Base-by-base conservation (phyloP, 1,140 invertebrate species). In the Saccostrea cuccullata region DNA sequence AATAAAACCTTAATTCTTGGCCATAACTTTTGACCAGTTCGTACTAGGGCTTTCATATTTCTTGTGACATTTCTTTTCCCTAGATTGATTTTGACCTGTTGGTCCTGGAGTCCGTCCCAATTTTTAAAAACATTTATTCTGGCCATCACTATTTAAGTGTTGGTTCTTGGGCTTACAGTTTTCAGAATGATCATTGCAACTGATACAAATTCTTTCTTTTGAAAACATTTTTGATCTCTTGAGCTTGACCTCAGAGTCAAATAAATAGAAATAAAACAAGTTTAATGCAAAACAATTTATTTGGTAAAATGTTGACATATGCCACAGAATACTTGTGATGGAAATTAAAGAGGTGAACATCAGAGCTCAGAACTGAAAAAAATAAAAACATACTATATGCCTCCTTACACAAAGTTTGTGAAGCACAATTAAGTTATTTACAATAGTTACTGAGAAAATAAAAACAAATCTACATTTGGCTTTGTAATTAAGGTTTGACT, bases 251-350 rank as follows among this genome's bases (percentile, higher is more conserved):
- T 15, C 13, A 9, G 58, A 60, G 13, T 20, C 58, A 17, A 13
- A 20, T 60, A 60, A 60, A 60, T 64, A 17, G 3, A 64, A 64
- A 20, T 17, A 64, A 64, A 64, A 20, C 58, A 20, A 17, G n/a
- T 64, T 64, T 30, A 77, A 77, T 77, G 70, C 70, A 77, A 77
- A 77, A 77, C 70, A 77, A 77, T 77, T 77, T 77, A 77, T 77
- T 77, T 36, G 26, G 26, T 77, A 77, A 77, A 77, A 77, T 15
- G 70, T 77, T 30, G 70, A 77, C 70, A 77, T 77, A 77, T 77
- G 70, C 26, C 70, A 77, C 58, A 64, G 26, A 30, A 30, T 30
- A 26, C 70, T 77, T 12, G 70, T 77, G 70, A 77, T 77, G 70
- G 36, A 36, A 30, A 36, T 77, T 30, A 77, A 36, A 77, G 60